Evolutionary conservation across 2,797 vertebrate genomes (phyloP), one percentile per base, ranked within the genome.

Genomic region (Psittacula derbiana): DNA sequence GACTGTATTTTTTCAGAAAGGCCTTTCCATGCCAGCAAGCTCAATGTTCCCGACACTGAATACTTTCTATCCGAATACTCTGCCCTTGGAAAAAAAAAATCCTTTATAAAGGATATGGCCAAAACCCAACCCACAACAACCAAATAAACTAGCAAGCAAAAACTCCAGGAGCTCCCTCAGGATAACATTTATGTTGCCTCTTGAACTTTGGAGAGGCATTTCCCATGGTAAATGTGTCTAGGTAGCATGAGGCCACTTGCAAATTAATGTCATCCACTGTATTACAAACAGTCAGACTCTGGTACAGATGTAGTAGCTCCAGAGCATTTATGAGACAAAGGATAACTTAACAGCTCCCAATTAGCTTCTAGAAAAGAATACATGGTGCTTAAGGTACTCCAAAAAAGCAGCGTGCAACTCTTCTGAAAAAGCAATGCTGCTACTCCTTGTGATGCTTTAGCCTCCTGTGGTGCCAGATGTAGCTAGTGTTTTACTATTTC

Each of bases 401-500:
- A 97, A 94, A 96, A 96, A 97, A 97, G 81, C 96, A 95, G 92
- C 95, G 53, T n/a, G 95, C 40, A 72, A 52, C 62, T 95, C 91
- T 90, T 92, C 85, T 83, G 88, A 85, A 93, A 92, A 72, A 92
- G 91, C 90, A 95, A 73, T 30, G 87, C 85, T 94, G 46, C 44
- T 82, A 12, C 27, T 91, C 75, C 84, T 94, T 40, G 12, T 80
- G 96, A 97, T 97, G 96, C 86, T 91, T 95, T 76, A 93, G 92
- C 96, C 97, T 98, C 97, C 98, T 85, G 95, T 5, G 3, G 97
- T 93, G 97, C 96, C 98, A 98, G 98, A 97, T 97, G 97, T 93
- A 97, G 95, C 86, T 92, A 33, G 76, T 96, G 60, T 98, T 98
- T 98, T 98, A 97, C 96, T 97, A 90, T 96, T 97, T 97, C 97